phyloP scores from a whole-genome alignment of 2,797 vertebrate species.

The Anguilla anguilla region DNA sequence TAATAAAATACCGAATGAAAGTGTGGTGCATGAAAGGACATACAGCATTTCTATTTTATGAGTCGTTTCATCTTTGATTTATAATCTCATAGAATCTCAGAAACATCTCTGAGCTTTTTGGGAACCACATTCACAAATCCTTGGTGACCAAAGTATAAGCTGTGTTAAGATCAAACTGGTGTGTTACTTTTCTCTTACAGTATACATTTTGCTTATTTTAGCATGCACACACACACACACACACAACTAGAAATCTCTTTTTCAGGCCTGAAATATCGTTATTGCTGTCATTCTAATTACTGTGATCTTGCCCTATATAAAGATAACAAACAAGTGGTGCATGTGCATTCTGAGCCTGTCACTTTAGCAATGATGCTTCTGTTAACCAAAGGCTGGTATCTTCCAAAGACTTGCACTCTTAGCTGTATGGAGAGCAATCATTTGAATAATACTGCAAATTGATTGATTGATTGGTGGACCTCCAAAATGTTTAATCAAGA shows the following conservation, averaged over 20 bases:
- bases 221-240: no score
- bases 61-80: background rate
- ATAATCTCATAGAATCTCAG: background rate
- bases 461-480: background rate
- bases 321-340: background rate
- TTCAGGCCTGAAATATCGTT: background rate
- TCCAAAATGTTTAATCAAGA: constrained; percentile 10
- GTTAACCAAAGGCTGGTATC: background rate
- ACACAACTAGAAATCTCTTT: background rate
- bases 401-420: background rate
- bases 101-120: background rate
- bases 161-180: background rate
- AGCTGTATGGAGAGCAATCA: background rate
- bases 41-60: background rate
- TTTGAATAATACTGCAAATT: constrained; percentile 10
- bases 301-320: background rate
- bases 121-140: background rate
- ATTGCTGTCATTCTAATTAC: background rate
- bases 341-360: background rate
- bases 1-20: background rate
- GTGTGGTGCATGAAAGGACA: background rate
- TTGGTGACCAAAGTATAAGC: background rate
- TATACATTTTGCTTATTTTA: background rate
- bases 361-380: background rate
- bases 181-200: background rate